These are phyloP conservation scores for Diachasmimorpha longicaudata DNA, from an alignment of 1,140 invertebrate genomes.

Conservation along the genomic window DNA sequence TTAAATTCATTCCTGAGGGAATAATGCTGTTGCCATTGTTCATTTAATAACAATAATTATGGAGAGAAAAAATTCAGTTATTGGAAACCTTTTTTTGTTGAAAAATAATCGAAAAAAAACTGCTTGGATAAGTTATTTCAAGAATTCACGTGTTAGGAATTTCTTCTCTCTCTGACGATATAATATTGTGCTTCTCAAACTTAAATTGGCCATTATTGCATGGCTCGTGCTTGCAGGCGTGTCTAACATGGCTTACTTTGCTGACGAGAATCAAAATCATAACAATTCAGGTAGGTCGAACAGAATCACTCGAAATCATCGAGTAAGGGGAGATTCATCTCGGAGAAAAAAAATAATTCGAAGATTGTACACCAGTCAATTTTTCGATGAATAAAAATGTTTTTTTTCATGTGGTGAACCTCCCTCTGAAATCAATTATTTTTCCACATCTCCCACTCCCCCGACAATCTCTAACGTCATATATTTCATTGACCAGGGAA, in stretches of 20 bases:
- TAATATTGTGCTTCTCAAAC: constrained; percentile 44
- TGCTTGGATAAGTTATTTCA: no score
- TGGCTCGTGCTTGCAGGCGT: constrained; percentile 61
- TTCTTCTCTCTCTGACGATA: constrained; percentile 67
- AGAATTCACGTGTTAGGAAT: constrained; percentile 53
- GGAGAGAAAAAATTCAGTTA: constrained; percentile 21
- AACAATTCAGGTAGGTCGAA: constrained; percentile 61
- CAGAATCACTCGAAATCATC: not conserved
- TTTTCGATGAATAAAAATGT: no score
- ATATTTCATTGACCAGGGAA: constrained; percentile 44
- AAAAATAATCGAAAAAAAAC: constrained; percentile 69
- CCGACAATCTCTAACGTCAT: not conserved
- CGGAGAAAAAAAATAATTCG: no score
- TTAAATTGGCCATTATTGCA: constrained; percentile 61
- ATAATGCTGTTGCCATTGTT: constrained; percentile 14
- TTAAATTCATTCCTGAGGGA: constrained; percentile 6
- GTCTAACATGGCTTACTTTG: constrained; percentile 65
- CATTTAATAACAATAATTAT: constrained; percentile 15
- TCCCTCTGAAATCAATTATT: no score
- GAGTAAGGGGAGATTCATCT: no score
- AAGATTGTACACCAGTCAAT: no score
- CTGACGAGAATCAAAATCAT: constrained; percentile 65
- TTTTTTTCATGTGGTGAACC: no score
- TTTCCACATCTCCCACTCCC: not conserved
- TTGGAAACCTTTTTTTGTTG: constrained; percentile 14